Evolutionary conservation across 2,888 invertebrate genomes (phyloP).

Genomic region (Ichneumon xanthorius): DNA sequence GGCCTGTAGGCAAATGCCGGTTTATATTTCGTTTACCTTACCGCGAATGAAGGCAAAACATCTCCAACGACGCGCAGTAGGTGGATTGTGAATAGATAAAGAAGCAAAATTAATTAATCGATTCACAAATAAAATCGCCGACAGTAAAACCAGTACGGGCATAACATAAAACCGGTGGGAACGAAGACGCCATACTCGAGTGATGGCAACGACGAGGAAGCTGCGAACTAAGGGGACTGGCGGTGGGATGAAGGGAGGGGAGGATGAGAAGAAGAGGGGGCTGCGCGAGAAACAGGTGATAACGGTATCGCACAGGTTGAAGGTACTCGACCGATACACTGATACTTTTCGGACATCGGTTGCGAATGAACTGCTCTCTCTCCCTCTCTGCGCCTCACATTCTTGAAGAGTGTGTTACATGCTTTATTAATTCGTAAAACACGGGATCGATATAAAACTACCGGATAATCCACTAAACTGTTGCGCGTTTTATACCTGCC

Average conservation of each 20-base stretch:
- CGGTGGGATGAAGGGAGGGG: neutral
- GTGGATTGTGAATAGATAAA: constrained; percentile 33
- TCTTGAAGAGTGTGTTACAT: constrained; percentile 3
- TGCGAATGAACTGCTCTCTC: neutral
- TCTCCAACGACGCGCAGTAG: neutral
- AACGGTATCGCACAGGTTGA: constrained; percentile 75
- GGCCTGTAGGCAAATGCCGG: neutral
- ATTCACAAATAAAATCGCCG: constrained; percentile 14
- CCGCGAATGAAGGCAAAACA: too few relatives aligned
- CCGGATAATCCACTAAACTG: neutral
- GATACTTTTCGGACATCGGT: constrained; percentile 42
- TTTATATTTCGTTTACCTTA: too few relatives aligned
- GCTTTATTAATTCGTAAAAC: neutral
- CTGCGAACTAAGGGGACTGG: constrained; percentile 51
- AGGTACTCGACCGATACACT: constrained; percentile 52
- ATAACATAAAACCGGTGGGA: constrained; percentile 7
- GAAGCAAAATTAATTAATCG: constrained; percentile 46
- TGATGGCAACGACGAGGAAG: constrained; percentile 67
- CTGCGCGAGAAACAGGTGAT: constrained; percentile 77
- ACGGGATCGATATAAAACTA: constrained; percentile 3
- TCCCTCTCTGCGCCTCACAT: neutral
- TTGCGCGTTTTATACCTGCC: neutral
- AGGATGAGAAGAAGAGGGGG: constrained; percentile 48
- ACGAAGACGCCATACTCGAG: constrained; percentile 29
- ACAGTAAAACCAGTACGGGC: constrained; percentile 30